These are phyloP conservation scores for Hemitrygon akajei DNA, from an alignment of 2,797 vertebrate species.

Conservation along the genomic window DNA sequence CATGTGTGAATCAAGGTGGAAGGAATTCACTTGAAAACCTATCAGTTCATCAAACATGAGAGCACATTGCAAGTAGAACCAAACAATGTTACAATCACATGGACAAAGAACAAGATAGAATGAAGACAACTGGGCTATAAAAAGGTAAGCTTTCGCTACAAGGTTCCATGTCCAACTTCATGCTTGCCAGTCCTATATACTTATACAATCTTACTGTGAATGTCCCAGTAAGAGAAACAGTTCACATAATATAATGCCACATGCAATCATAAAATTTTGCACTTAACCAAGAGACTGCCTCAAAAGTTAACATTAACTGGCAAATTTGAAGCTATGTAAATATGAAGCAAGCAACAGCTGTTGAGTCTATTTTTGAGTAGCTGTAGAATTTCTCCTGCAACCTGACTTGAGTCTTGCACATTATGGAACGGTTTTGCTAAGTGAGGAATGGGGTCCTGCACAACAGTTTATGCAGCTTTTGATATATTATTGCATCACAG, in stretches of 20 bases:
- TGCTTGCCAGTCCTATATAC: background rate
- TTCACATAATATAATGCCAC: background rate
- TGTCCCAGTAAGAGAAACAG: background rate
- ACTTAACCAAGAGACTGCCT: background rate
- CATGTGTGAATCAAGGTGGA: background rate
- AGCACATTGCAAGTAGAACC: background rate
- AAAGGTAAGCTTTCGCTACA: background rate
- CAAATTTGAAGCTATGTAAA: background rate
- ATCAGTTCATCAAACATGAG: background rate
- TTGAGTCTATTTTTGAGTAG: background rate
- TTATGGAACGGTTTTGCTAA: no score
- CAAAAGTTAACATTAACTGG: background rate
- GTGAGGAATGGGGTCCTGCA: no score
- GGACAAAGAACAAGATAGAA: background rate
- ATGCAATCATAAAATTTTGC: background rate
- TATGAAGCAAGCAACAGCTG: background rate
- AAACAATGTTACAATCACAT: background rate
- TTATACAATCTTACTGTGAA: background rate
- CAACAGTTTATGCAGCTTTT: no score
- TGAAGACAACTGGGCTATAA: background rate
- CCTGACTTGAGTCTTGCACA: no score
- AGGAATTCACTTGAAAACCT: background rate
- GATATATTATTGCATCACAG: no score
- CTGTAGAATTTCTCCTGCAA: no score
- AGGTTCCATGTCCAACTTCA: background rate